Base-by-base conservation (phyloP, 2,797 vertebrate species). In the Cryptoprocta ferox region DNA sequence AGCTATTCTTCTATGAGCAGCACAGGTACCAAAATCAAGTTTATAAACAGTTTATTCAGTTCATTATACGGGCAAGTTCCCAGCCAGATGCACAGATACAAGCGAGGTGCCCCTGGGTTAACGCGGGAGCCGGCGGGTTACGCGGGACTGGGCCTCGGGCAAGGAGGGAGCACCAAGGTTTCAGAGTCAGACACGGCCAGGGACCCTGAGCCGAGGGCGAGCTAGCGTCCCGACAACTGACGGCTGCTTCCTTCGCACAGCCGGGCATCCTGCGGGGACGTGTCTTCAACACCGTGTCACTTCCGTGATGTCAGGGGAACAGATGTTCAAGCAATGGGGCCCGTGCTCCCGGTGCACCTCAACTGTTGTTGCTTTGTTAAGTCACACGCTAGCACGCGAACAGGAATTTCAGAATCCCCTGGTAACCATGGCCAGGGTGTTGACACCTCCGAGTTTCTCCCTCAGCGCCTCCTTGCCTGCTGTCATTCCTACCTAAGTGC, bases 41-140 rank as follows among this genome's bases (percentile, higher is more conserved):
- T 84, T 88, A 95, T 66, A 82, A 94, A 97, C 87, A 91, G 45
- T 98, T 98, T 98, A 98, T 98, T 98, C 32, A 28, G 95, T 59
- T 92, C 75, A 56, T 80, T 50, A 73, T 6, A 94, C 94, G 0
- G 85, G 92, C 19, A 83, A 84, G 75, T 70, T 85, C 90, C 88
- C 95, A 96, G 90, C 88, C 80, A 95, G 81, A 92, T 39, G 83
- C 85, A 97, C 71, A 96, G 88, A 75, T 4, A 95, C 15, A 93
- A 92, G 93, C 26, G 2, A 96, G 92, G 95, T 92, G 83, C 94
- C 91, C 59, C 75, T 75, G 59, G 94, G 95, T 95, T 92, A 97
- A 70, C 0, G 75, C 63, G 65, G 65, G 86, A 90, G 84, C 87
- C 63, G n/a, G 18, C 42, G 71, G 76, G 93, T 81, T 73, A 61